Base-by-base conservation (phyloP, 2,113 vertebrate species). In the Anolis sagrei region DNA sequence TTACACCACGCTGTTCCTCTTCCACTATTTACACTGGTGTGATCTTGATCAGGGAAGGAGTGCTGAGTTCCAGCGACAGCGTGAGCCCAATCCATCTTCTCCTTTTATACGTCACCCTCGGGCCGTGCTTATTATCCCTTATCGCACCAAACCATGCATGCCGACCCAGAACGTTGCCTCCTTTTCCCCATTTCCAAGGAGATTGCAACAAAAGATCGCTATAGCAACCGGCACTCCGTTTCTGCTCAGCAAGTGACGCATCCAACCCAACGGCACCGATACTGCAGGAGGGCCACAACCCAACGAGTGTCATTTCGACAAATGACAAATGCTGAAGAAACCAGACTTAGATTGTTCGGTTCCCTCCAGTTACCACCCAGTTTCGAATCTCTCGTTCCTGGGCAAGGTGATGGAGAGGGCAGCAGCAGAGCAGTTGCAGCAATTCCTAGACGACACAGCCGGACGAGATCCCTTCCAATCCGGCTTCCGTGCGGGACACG, bases 221-320 rank as follows among this genome's bases (percentile, higher is more conserved):
- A 85, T 85, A 70, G 83, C 83, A 85, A 85, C 76, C 27, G 54
- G 75, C 51, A 58, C 39, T 70, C 9, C 4, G 9, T n/a, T 34
- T 85, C 25, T 85, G 27, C 70, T 78, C 75, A 69, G 76, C 51
- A 34, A n/a, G 32, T 85, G 76, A 85, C 66, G 54, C 83, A 78
- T 72, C 64, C 54, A 11, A 23, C 49, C 18, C 11, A 48, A 78
- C 58, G 18, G 16, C 51, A 54, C 21, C 39, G 75, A 39, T 39
- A 39, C 7, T 7, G 1, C 9, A 3, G 36, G 76, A 44, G 10
- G 36, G 34, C 32, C 62, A 10, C 54, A 14, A 10, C 54, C 14
- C 13, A 18, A 58, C 11, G 11, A 3, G 25, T 58, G 83, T 29
- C 76, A n/a, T 11, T 19, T 6, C 11, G n/a, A 49, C 44, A 48